phyloP scores from a whole-genome alignment of 2,113 vertebrate genomes.

The Numenius arquata region DNA sequence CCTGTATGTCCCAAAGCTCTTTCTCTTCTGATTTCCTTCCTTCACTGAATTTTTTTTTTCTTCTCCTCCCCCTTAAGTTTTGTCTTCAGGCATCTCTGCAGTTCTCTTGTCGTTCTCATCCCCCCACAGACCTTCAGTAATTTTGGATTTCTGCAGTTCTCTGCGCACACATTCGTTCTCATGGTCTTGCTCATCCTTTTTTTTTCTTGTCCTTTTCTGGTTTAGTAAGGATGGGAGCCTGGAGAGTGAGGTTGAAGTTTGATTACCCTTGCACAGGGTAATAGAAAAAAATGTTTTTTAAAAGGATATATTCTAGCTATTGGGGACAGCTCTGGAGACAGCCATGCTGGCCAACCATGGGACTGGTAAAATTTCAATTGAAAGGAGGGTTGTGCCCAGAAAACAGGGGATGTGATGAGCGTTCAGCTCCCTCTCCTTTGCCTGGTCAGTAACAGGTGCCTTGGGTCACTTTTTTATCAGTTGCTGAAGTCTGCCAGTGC shows the following conservation, averaged over 20 bases:
- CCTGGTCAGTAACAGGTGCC: background rate
- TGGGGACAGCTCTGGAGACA: background rate
- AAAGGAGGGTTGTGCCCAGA: background rate
- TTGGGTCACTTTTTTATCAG: background rate
- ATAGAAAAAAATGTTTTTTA: background rate
- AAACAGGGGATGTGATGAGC: background rate
- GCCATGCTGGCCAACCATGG: background rate
- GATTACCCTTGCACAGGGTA: background rate
- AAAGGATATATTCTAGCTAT: background rate
- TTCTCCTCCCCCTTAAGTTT: background rate
- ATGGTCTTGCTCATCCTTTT: background rate
- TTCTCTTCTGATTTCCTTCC: background rate
- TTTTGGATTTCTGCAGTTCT: background rate
- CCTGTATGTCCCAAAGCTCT: background rate
- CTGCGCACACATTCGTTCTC: background rate
- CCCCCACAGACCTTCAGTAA: background rate
- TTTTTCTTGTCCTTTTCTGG: background rate
- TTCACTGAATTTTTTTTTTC: background rate
- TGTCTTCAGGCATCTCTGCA: slow-evolving; percentile 14
- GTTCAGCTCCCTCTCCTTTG: background rate
- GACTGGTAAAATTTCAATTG: background rate
- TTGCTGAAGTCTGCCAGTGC: background rate
- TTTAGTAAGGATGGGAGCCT: background rate
- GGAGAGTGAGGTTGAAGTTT: background rate
- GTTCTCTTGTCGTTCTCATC: background rate